Evolutionary conservation across 2,113 vertebrate genomes (phyloP), one percentile per base, ranked within the genome.

Genomic region (Rhipidura dahli): DNA sequence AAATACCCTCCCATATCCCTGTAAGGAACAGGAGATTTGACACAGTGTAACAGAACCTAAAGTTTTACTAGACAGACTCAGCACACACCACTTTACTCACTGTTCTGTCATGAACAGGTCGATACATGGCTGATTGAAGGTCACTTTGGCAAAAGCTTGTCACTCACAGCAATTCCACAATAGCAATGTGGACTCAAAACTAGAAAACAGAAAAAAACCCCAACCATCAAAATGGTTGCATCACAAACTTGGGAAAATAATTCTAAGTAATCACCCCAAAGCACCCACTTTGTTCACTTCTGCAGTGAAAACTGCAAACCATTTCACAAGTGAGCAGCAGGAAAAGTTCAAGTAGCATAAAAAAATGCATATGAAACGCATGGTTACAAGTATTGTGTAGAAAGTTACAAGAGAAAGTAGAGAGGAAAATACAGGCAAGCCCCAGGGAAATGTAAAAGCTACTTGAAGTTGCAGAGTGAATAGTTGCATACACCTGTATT

Each of bases 11-110:
- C 39, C 10, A 18, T 13, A 40, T 27, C 3, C 6, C 39, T 71
- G 5, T n/a, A 54, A 66, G 40, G 17, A 21, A 40, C 18, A 57
- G 21, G 5, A 26, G 7, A 50, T 45, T 30, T 33, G 23, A 64
- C 6, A 5, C 0, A 39, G 42, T 50, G 8, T 27, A 45, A 31
- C 6, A 10, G 23, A 71, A 23, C 15, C 35, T 63, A 3, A n/a
- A 72, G 8, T 71, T 83, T 64, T 64, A 7, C 3, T 35, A 2
- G 5, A 42, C 10, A 0, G 12, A 47, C 8, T 0, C 5, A 69
- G 35, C 10, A 30, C 13, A 44, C 10, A 16, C 10, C 13, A 47
- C 2, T 0, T 72, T 31, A 31, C 16, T 53, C 31, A 21, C 13
- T n/a, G 19, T 21, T 13, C 15, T 71, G 28, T 22, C 45, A 37